Conservation (phyloP, 2,113 vertebrate species). For the Maccullochella peelii region DNA sequence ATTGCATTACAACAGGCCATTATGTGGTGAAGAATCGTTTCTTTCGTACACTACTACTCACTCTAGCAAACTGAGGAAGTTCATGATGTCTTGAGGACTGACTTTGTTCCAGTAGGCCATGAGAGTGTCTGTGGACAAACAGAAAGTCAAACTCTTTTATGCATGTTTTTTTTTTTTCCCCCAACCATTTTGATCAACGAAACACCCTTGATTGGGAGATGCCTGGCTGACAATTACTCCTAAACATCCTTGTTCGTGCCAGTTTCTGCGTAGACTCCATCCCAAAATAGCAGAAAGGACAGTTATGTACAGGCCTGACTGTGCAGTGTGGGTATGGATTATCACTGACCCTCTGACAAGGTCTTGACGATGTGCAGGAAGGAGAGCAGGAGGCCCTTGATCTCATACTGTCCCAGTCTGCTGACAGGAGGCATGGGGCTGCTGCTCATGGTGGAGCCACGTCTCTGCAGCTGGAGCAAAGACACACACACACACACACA, state of each 20-base stretch:
- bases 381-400: slow-evolving; percentile 91
- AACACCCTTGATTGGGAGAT: neutral
- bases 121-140: slow-evolving; percentile 87
- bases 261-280: neutral
- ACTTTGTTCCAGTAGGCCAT: slow-evolving; percentile 95
- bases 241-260: neutral
- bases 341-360: slow-evolving; percentile 92
- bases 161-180: neutral
- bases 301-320: neutral
- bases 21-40: neutral
- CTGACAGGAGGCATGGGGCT: slow-evolving; percentile 82
- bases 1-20: neutral
- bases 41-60: slow-evolving; percentile 88
- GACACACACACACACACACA: neutral
- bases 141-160: neutral
- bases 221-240: neutral
- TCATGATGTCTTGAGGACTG: slow-evolving; percentile 92
- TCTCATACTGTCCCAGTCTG: slow-evolving; percentile 92
- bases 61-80: slow-evolving; percentile 93
- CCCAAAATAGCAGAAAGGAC: neutral
- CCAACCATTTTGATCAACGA: no score
- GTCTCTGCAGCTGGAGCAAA: slow-evolving; percentile 70
- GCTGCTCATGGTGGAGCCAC: slow-evolving; percentile 85
- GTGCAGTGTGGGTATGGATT: neutral
- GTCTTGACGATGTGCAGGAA: slow-evolving; percentile 93